Conservation (phyloP, 2,797 vertebrate genomes). For the Lagothrix lagotricha region DNA sequence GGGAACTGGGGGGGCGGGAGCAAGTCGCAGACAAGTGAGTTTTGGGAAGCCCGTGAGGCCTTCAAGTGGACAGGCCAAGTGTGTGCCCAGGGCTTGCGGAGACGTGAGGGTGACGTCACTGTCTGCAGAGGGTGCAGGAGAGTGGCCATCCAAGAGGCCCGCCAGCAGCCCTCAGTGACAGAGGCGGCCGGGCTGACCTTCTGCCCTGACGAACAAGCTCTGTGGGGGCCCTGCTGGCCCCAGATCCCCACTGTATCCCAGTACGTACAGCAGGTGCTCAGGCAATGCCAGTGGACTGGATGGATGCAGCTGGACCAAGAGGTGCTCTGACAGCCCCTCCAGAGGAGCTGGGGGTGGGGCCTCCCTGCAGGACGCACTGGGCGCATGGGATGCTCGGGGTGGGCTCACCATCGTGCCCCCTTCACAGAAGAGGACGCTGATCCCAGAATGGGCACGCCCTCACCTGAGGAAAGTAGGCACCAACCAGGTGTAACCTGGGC, state of each 20-base stretch:
- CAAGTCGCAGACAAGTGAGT: background rate
- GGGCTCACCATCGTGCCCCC: accelerated
- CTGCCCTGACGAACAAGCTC: accelerated
- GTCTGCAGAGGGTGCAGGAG: background rate
- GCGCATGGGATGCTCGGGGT: accelerated
- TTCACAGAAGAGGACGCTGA: background rate
- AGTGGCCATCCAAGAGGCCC: accelerated
- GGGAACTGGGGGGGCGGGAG: background rate
- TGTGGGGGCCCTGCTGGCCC: accelerated
- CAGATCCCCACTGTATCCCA: accelerated
- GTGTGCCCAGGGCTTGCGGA: accelerated
- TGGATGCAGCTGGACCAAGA: accelerated
- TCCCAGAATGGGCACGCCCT: background rate
- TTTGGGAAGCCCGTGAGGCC: background rate
- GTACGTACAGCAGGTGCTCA: accelerated
- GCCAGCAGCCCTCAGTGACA: background rate
- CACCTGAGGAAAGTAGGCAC: background rate
- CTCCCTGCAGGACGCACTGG: accelerated
- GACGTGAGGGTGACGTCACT: background rate
- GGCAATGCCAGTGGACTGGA: accelerated
- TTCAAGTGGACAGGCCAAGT: background rate
- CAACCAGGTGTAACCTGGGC: background rate
- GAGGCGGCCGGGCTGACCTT: accelerated
- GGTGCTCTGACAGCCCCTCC: background rate
- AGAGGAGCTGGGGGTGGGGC: too few relatives aligned